Percentiles rank a stretch among this genome's conserved stretches.
Conservation (phyloP, 2,888 invertebrate genomes). For the Theretra japonica region DNA sequence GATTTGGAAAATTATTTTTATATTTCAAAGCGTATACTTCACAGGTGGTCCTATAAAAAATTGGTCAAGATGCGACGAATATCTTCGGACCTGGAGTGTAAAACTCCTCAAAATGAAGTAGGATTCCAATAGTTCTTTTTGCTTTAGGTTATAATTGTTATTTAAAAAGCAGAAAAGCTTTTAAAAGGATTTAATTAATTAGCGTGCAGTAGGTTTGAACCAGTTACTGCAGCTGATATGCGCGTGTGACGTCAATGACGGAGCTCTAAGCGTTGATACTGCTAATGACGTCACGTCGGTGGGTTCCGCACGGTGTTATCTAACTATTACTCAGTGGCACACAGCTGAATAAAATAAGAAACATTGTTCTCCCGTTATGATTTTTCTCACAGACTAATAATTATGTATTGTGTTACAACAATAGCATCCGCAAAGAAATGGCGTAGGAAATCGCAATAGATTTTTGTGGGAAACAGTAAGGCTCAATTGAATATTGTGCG, state of each 20-base stretch:
- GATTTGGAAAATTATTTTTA: no score
- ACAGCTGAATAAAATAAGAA: neutral
- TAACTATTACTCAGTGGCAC: neutral
- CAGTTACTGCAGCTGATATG: constrained; percentile 7
- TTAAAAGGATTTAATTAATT: neutral
- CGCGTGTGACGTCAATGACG: constrained; percentile 11
- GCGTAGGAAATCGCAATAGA: no score
- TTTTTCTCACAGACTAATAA: neutral
- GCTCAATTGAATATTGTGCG: no score
- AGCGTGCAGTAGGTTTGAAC: neutral
- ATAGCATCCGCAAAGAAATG: neutral
- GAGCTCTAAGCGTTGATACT: neutral
- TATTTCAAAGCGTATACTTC: no score
- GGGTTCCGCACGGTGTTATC: neutral
- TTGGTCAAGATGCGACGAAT: no score
- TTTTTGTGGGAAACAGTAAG: no score
- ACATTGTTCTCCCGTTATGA: neutral
- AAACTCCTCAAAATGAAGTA: no score
- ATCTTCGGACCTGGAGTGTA: no score
- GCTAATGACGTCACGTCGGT: neutral
- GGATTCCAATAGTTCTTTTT: no score
- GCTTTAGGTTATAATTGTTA: no score
- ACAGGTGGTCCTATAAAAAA: no score
- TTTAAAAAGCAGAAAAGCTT: neutral
- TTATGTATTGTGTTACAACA: constrained; percentile 3